Conservation (phyloP, 1,140 invertebrate genomes). For the Drosophila ananassae region DNA sequence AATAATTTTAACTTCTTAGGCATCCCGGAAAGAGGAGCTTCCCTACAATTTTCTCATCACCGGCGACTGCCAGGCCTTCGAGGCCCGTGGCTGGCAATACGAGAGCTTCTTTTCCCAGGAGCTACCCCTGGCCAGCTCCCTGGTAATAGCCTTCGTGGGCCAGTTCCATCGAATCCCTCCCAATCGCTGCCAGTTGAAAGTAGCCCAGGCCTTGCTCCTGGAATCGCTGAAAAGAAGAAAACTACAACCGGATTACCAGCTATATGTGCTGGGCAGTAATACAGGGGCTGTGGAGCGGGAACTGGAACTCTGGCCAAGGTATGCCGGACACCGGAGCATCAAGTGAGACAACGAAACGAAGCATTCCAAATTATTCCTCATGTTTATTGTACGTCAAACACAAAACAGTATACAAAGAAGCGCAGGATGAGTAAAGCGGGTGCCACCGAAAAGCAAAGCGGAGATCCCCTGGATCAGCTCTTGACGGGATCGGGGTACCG, state of each 20-base stretch:
- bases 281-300: conserved; percentile 42
- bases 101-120: conserved; percentile 31
- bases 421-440: conserved; percentile 73
- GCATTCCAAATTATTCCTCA: conserved; percentile 48
- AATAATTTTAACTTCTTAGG: conserved; percentile 3
- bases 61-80: conserved; percentile 69
- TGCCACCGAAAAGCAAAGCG: conserved; percentile 74
- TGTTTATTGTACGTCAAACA: conserved; percentile 68
- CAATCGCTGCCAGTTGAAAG: conserved; percentile 47
- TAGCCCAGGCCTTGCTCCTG: conserved; percentile 55
- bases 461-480: conserved; percentile 30
- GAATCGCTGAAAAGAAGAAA: conserved; percentile 60
- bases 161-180: conserved; percentile 56
- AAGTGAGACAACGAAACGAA: conserved; percentile 22
- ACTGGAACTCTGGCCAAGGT: conserved; percentile 52
- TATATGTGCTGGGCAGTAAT: conserved; percentile 10
- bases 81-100: conserved; percentile 72
- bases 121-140: conserved; percentile 46
- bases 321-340: conserved; percentile 17
- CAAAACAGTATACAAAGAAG: conserved; percentile 67
- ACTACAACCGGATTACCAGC: conserved; percentile 44
- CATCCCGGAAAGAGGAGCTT: conserved; percentile 45
- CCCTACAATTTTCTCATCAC: conserved; percentile 78
- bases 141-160: conserved; percentile 70
- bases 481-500: conserved; percentile 40